These are phyloP conservation scores for Orcinus orca DNA, from an alignment of 2,113 vertebrate genomes.

Conservation along the genomic window DNA sequence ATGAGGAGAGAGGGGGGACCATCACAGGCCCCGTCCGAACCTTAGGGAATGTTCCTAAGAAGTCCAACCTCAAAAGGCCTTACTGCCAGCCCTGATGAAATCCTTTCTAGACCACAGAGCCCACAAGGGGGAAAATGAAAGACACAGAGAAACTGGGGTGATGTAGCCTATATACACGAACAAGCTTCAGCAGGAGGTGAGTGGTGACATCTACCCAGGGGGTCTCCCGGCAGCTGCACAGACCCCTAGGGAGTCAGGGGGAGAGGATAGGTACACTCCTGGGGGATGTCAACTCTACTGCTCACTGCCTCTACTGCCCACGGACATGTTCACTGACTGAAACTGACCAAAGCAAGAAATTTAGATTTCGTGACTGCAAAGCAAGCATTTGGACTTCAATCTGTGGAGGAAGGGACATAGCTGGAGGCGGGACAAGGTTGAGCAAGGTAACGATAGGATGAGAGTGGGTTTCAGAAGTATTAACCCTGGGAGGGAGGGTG, in stretches of 20 bases:
- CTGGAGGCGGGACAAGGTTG: not conserved
- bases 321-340: not conserved
- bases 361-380: not conserved
- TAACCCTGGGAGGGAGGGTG: not conserved
- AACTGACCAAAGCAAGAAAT: not conserved
- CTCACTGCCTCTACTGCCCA: no score
- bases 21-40: not conserved
- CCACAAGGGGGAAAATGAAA: no score
- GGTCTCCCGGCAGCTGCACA: not conserved
- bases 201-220: no score
- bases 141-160: not conserved
- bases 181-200: not conserved
- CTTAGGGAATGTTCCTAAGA: not conserved
- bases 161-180: no score
- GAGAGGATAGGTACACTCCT: not conserved
- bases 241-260: not conserved
- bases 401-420: not conserved
- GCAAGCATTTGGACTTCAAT: not conserved
- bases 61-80: not conserved
- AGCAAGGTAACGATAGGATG: not conserved
- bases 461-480: not conserved
- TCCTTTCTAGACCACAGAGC: not conserved
- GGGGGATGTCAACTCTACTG: not conserved
- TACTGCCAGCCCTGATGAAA: rapidly evolving
- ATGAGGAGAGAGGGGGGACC: not conserved